A percentile compares a stretch with the other conserved stretches of the same genome.
These are phyloP conservation scores for Emmelina monodactyla DNA, from an alignment of 2,888 invertebrate genomes.

Conservation along the genomic window DNA sequence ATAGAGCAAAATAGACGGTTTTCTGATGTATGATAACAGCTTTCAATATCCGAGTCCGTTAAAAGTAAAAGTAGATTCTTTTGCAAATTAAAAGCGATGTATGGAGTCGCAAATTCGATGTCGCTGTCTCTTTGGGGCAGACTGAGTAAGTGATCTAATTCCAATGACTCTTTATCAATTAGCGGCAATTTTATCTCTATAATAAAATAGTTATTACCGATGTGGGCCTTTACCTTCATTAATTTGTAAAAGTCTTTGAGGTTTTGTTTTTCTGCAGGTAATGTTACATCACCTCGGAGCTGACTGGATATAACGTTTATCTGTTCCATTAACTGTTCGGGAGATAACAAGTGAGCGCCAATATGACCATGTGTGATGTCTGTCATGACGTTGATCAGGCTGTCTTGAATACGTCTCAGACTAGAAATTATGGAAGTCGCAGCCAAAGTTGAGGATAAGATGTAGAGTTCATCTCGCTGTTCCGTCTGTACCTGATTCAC, in stretches of 20 bases:
- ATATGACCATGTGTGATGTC: constrained; percentile 4
- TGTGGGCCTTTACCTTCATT: constrained; percentile 4
- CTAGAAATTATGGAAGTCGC: constrained; percentile 3
- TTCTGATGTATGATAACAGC: neutral
- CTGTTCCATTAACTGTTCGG: constrained; percentile 4
- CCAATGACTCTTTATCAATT: constrained; percentile 4
- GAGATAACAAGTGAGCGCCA: constrained; percentile 4
- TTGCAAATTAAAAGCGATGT: neutral
- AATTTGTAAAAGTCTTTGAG: constrained; percentile 7
- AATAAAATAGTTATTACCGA: constrained; percentile 5
- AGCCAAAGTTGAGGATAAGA: constrained; percentile 2
- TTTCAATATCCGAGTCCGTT: neutral
- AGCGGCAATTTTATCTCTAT: constrained; percentile 9
- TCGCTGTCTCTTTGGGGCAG: neutral
- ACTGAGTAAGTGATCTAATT: constrained; percentile 1
- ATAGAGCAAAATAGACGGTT: constrained; percentile 1
- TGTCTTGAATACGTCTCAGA: constrained; percentile 5
- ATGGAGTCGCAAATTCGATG: neutral
- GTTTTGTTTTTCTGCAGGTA: constrained; percentile 4
- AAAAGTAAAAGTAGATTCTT: neutral
- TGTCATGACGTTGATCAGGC: constrained; percentile 3
- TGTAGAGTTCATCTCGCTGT: constrained; percentile 1
- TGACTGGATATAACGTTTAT: constrained; percentile 3
- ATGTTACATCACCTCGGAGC: constrained; percentile 3
- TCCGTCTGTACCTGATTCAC: neutral